A percentile compares a stretch with the other conserved stretches of the same genome.
Conservation (phyloP, 2,888 invertebrate species). For the Neocrepidodera transversa region DNA sequence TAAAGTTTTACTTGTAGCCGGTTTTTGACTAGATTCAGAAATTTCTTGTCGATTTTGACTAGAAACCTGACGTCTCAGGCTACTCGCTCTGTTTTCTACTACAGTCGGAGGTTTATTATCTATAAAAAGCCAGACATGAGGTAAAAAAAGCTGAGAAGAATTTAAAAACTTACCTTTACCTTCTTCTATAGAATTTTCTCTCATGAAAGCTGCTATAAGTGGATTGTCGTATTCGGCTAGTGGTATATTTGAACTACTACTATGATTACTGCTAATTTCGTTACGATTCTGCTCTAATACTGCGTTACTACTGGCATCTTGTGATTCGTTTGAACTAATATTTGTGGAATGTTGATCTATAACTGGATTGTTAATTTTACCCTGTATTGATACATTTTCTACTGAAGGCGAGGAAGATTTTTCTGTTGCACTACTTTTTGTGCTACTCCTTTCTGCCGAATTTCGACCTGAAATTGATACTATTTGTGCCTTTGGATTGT, state of each 20-base stretch:
- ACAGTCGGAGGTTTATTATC: conserved; percentile 36
- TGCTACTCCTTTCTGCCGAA: conserved; percentile 32
- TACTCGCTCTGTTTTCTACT: conserved; percentile 46
- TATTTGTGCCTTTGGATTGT: no score
- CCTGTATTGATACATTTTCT: conserved; percentile 33
- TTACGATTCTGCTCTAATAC: neutral
- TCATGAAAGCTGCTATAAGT: conserved; percentile 54
- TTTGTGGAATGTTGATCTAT: conserved; percentile 17
- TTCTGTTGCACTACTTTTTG: conserved; percentile 36
- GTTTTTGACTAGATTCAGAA: neutral
- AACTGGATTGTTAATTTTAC: conserved; percentile 11
- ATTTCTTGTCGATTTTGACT: conserved; percentile 27
- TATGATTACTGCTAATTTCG: conserved; percentile 2
- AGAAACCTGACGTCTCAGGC: conserved; percentile 44
- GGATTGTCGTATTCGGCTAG: conserved; percentile 47
- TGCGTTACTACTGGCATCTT: neutral
- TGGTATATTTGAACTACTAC: conserved; percentile 12
- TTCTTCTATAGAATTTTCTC: conserved; percentile 51
- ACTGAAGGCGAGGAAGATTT: conserved; percentile 59
- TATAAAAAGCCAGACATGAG: neutral
- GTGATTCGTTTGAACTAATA: conserved; percentile 1
- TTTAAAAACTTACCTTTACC: neutral
- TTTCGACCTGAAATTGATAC: conserved; percentile 1
- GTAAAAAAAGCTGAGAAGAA: no score
- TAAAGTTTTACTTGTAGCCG: conserved; percentile 20